Conservation (phyloP, 2,797 vertebrate genomes). For the Cheracebus regulus region DNA sequence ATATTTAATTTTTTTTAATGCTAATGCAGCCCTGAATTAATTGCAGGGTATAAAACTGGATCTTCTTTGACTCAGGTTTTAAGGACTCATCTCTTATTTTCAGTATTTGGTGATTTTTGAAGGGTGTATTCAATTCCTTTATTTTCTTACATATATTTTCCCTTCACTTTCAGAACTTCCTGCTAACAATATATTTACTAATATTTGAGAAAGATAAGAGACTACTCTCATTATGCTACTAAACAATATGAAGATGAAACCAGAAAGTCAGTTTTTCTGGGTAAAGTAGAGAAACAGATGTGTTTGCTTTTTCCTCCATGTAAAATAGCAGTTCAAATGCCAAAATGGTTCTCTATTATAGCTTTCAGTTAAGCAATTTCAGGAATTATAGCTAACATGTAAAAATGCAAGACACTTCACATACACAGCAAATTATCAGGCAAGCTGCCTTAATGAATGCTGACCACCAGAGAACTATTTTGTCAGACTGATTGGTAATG, state of each 20-base stretch:
- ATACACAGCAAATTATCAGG: not conserved
- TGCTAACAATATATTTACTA: slow-evolving; percentile 4
- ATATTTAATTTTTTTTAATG: not conserved
- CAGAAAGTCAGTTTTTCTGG: slow-evolving; percentile 1
- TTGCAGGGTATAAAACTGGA: not conserved
- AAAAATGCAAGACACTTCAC: slow-evolving; percentile 11
- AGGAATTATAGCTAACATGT: not conserved
- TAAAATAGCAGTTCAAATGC: slow-evolving; percentile 42
- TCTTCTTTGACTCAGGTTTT: not conserved
- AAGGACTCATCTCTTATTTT: slow-evolving; percentile 42
- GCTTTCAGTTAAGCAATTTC: slow-evolving; percentile 37
- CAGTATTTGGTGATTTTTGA: slow-evolving; percentile 23
- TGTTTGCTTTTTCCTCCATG: not conserved
- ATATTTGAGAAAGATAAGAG: not conserved
- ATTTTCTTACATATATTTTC: not conserved
- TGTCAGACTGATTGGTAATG: not conserved
- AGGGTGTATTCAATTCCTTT: not conserved
- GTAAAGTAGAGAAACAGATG: not conserved
- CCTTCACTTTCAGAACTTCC: slow-evolving; percentile 18
- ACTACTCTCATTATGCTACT: not conserved
- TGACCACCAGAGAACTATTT: not conserved
- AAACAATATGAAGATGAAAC: not conserved
- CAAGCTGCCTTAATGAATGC: not conserved
- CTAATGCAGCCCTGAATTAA: slow-evolving; percentile 14
- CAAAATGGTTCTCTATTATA: slow-evolving; percentile 12